Evolutionary conservation across 2,888 invertebrate species (phyloP), one percentile per base, ranked within the genome.

Genomic region (Aproaerema taeniolella): DNA sequence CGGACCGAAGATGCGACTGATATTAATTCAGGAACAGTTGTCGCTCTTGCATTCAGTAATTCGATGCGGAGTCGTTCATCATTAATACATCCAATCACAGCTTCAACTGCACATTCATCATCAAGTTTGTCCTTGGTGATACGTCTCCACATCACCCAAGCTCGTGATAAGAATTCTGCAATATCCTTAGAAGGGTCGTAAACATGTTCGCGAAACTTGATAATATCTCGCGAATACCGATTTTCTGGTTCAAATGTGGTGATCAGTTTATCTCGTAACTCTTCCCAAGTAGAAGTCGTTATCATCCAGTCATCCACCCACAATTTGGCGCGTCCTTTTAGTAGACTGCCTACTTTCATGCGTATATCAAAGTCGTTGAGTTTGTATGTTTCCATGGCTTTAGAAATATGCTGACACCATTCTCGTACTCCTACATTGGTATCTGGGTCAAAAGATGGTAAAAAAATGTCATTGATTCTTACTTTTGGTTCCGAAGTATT

Each of bases 71-170:
- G n/a, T n/a, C n/a, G n/a, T n/a, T n/a, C n/a, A n/a, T n/a, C n/a
- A n/a, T n/a, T n/a, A n/a, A n/a, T n/a, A n/a, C n/a, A n/a, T n/a
- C n/a, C n/a, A n/a, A n/a, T n/a, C n/a, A n/a, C 2, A n/a, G n/a
- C n/a, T 56, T 33, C 1, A 62, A 31, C 0, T 52, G 49, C 10
- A 50, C 57, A 31, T 62, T n/a, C n/a, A n/a, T n/a, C n/a, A n/a
- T n/a, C n/a, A n/a, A n/a, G n/a, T n/a, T n/a, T n/a, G n/a, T n/a
- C n/a, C n/a, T n/a, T n/a, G n/a, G n/a, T n/a, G n/a, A n/a, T n/a
- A n/a, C n/a, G n/a, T n/a, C n/a, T 45, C 60, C 59, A 61, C 7
- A 58, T 28, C 1, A 58, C 37, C 60, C 62, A 59, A 0, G 57
- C 43, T 13, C 41, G 52, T 10, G 58, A 54, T n/a, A 62, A 25